Evolutionary conservation across 2,113 vertebrate genomes (phyloP).

Genomic region (Rhineura floridana): DNA sequence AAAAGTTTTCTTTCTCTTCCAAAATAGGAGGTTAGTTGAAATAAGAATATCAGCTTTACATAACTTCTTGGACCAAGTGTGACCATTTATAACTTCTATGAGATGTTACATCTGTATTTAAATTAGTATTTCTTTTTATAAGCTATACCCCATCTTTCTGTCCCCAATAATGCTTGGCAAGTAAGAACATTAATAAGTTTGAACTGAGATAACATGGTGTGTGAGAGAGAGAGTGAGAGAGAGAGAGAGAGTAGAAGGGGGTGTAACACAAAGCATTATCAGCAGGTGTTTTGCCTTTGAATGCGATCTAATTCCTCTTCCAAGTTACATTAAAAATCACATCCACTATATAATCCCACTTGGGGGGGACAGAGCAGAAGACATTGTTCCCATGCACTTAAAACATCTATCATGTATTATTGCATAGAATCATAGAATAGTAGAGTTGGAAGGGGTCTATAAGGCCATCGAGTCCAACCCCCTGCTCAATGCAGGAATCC

Average conservation of each 20-base stretch:
- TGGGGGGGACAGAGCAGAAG: background rate
- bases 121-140: background rate
- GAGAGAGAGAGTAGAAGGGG: too few species aligned
- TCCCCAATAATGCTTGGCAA: background rate
- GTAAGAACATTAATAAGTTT: background rate
- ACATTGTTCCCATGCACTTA: slow-evolving; percentile 4
- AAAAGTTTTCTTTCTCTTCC: too few species aligned
- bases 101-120: background rate
- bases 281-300: background rate
- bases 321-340: background rate
- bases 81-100: background rate
- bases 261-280: too few species aligned
- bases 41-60: too few species aligned
- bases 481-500: too few species aligned
- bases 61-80: background rate
- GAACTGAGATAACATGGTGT: background rate
- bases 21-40: too few species aligned
- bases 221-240: too few species aligned
- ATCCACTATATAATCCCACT: background rate
- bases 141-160: background rate
- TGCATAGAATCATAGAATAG: too few species aligned
- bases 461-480: too few species aligned
- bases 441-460: too few species aligned
- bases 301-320: background rate
- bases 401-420: background rate